These are phyloP conservation scores for Ciona savignyi DNA, from an alignment of 23 tunicate genomes.

Conservation along the genomic window DNA sequence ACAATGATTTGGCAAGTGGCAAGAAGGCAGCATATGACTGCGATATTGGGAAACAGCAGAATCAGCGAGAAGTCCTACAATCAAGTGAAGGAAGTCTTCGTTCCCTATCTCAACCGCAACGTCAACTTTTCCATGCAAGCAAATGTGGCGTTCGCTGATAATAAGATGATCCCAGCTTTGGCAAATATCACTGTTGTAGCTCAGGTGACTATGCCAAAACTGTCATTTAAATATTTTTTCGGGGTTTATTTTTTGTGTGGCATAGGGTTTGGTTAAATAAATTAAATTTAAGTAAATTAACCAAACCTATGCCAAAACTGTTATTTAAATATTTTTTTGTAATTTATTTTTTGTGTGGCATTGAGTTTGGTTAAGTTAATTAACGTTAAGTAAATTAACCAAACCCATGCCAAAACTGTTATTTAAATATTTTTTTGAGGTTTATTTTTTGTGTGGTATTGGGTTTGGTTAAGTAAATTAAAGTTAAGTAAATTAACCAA, in stretches of 20 bases:
- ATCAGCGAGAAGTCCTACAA: slow-evolving; percentile 16
- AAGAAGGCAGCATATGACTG: background rate
- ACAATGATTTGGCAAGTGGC: background rate
- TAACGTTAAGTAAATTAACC: no score
- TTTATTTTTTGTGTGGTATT: background rate
- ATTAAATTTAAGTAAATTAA: no score
- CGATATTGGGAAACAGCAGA: background rate
- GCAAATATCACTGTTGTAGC: slow-evolving; percentile 23
- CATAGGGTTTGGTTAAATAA: no score
- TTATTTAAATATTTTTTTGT: no score
- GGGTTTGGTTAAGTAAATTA: no score
- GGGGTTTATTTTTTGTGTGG: background rate
- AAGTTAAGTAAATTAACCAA: no score
- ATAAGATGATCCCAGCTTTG: slow-evolving; percentile 31
- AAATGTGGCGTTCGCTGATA: slow-evolving; percentile 9
- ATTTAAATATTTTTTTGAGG: background rate
- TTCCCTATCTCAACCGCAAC: slow-evolving; percentile 24
- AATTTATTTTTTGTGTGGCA: background rate
- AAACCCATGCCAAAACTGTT: background rate
- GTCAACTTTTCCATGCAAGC: slow-evolving; percentile 17
- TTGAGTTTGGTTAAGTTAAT: no score
- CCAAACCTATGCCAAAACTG: background rate
- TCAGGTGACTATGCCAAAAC: slow-evolving; percentile 2
- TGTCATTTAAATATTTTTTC: no score
- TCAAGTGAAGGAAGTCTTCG: slow-evolving; percentile 3